phyloP scores from a whole-genome alignment of 2,797 vertebrate genomes.

The Aldrovandia affinis region DNA sequence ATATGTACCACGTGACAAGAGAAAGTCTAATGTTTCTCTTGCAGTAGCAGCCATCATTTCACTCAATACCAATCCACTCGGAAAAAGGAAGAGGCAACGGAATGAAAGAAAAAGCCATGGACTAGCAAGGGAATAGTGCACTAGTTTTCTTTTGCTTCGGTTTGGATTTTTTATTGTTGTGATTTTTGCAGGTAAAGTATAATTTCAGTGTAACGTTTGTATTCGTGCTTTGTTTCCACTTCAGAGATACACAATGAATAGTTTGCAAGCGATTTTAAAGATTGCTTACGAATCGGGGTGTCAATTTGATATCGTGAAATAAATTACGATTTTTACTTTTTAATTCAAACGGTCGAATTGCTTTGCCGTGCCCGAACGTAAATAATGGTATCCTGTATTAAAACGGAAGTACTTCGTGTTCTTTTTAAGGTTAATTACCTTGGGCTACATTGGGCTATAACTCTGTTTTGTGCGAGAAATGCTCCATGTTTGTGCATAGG shows the following conservation, averaged over 20 bases:
- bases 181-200: slow-evolving; percentile 15
- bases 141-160: neutral
- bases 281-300: neutral
- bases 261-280: neutral
- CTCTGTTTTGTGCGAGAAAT: neutral
- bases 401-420: slow-evolving; percentile 18
- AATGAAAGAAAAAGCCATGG: slow-evolving; percentile 13
- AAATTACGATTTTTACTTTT: neutral
- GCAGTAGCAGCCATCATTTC: slow-evolving; percentile 31
- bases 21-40: slow-evolving; percentile 25
- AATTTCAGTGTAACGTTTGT: neutral
- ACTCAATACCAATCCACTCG: slow-evolving; percentile 13
- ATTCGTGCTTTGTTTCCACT: slow-evolving; percentile 12
- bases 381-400: slow-evolving; percentile 12
- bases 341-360: neutral
- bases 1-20: slow-evolving; percentile 51
- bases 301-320: neutral
- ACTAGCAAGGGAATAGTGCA: neutral
- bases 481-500: neutral
- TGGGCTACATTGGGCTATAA: neutral
- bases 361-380: neutral
- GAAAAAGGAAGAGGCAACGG: slow-evolving; percentile 9
- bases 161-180: neutral
- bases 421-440: neutral
- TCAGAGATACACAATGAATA: neutral